These are phyloP conservation scores for Drymodes brunneopygia DNA, from an alignment of 2,113 vertebrate species.

Conservation along the genomic window DNA sequence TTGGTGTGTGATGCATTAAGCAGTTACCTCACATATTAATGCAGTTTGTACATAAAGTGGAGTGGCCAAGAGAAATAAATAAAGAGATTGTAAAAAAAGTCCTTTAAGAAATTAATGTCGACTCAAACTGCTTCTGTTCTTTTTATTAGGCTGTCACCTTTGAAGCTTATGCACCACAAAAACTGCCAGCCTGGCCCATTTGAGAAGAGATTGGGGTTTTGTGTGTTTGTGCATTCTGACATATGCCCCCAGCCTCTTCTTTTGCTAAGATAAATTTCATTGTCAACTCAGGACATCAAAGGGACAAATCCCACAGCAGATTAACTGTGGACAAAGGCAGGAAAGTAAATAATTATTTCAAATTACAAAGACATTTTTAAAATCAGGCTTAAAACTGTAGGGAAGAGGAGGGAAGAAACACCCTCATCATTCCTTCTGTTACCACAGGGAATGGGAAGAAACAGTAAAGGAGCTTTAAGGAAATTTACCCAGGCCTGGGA, in stretches of 20 bases:
- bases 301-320: neutral
- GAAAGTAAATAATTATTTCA: neutral
- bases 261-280: neutral
- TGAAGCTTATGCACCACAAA: neutral
- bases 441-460: neutral
- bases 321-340: neutral
- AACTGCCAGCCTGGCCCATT: neutral
- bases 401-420: neutral
- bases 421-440: neutral
- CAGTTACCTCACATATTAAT: neutral
- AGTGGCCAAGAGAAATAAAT: neutral
- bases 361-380: neutral
- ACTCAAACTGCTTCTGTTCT: neutral
- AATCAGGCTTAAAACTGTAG: neutral
- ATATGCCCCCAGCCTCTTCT: neutral
- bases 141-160: neutral
- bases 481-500: neutral
- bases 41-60: neutral
- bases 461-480: neutral
- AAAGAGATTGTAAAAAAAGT: neutral
- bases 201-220: neutral
- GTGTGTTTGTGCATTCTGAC: neutral
- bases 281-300: neutral
- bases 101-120: neutral
- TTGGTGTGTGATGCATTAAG: neutral